Base-by-base conservation (phyloP, 2,797 vertebrate species). In the Coranthus polyacanthus region DNA sequence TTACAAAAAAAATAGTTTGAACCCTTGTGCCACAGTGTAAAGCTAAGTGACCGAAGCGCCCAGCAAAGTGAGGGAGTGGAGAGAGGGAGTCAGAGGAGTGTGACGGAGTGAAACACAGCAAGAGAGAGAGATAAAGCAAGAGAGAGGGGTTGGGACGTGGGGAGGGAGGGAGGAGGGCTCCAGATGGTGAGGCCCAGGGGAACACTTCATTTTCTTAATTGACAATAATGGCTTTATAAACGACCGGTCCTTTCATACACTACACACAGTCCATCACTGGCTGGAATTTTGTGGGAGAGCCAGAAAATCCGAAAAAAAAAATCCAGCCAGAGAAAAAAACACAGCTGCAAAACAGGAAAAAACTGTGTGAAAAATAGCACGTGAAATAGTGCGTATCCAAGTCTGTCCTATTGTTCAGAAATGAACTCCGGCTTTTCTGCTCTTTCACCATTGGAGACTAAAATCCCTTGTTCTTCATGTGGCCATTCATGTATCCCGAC, bases 161-260 rank as follows among this genome's bases (percentile, higher is more conserved):
- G 17, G 17, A 15, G 51, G 50, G 62, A 64, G 55, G 22, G 42
- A 69, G 46, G 65, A 58, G 77, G 44, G 58, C 68, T 91, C 91
- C 92, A 94, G 91, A 93, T 93, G 92, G 92, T 61, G 82, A 88
- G 81, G 83, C 92, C 93, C 92, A 85, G 57, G 91, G 91, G 93
- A 93, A 72, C 93, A 92, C 85, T 94, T 93, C 66, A 92, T 94
- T 94, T 92, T 88, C 88, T 91, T 94, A 93, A 94, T 93, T 94
- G 92, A 94, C 91, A 92, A 92, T 93, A 94, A 95, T 92, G 92
- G 86, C 90, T 94, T 94, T 92, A 92, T 93, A 93, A 94, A 93
- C 63, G 89, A 79, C 82, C 60, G 37, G 85, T 89, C 89, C 76
- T 89, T 89, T 93, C 88, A 89, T 86, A 88, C 79, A 80, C 77